A percentile compares a stretch with the other conserved stretches of the same genome.
phyloP scores from a whole-genome alignment of 2,888 invertebrate genomes.

The Acanthosepion pharaonis region DNA sequence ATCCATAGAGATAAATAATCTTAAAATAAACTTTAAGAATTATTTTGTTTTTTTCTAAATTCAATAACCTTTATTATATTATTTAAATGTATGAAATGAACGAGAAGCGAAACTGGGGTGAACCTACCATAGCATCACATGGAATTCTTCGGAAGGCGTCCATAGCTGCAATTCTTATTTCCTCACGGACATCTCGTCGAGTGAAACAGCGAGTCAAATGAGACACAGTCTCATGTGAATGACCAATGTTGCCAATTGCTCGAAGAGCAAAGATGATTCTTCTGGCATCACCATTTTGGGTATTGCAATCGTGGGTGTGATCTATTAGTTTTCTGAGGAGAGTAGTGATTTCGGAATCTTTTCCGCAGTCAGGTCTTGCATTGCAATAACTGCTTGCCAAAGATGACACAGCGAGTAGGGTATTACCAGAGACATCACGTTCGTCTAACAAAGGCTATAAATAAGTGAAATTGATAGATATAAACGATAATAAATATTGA shows the following conservation, averaged over 20 bases:
- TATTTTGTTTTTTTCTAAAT: neutral
- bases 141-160: constrained; percentile 84
- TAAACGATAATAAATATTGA: constrained; percentile 70
- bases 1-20: too few species aligned
- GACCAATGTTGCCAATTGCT: constrained; percentile 90
- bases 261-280: constrained; percentile 78
- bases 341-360: constrained; percentile 68
- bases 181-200: constrained; percentile 80
- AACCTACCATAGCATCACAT: constrained; percentile 75
- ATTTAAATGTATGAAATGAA: neutral
- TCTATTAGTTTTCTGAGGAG: constrained; percentile 63
- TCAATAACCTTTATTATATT: neutral
- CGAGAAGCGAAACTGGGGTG: neutral
- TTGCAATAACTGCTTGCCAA: constrained; percentile 83
- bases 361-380: constrained; percentile 73
- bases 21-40: too few species aligned
- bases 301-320: constrained; percentile 66
- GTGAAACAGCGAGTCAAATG: constrained; percentile 65
- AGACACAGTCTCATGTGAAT: constrained; percentile 75
- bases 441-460: constrained; percentile 73
- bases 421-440: constrained; percentile 76
- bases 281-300: constrained; percentile 47
- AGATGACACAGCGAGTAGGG: constrained; percentile 82
- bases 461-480: constrained; percentile 52
- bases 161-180: constrained; percentile 86